Percentiles rank a stretch among this genome's conserved stretches.
Conservation (phyloP, 2,888 invertebrate genomes). For the Drosophila meridiana region DNA sequence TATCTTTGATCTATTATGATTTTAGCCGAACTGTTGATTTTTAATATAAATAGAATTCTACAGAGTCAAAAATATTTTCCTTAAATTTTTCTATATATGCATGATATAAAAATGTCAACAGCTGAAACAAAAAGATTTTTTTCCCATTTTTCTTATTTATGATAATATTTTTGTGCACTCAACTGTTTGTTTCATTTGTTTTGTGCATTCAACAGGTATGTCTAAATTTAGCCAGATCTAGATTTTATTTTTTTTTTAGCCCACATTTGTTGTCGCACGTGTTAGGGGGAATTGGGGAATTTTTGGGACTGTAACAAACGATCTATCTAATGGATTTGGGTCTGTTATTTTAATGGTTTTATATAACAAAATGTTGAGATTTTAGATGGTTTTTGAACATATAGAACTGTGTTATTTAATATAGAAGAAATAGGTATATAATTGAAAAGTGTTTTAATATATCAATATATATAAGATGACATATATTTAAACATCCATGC, state of each 20-base stretch:
- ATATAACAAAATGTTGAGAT: too few species aligned
- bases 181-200: background rate
- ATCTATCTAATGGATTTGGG: conserved; percentile 10
- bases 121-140: conserved; percentile 3
- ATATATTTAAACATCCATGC: background rate
- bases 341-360: conserved; percentile 1
- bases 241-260: background rate
- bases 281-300: conserved; percentile 5
- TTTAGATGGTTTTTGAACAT: background rate
- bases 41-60: background rate
- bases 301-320: background rate
- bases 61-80: background rate
- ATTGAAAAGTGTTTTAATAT: background rate
- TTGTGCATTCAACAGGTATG: conserved; percentile 34
- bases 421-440: background rate
- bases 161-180: background rate
- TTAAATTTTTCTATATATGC: background rate
- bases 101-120: conserved; percentile 19
- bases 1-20: background rate
- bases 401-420: background rate
- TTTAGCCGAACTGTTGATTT: background rate
- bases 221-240: conserved; percentile 36
- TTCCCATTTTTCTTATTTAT: conserved; percentile 3
- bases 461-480: background rate
- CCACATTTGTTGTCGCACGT: background rate